phyloP scores from a whole-genome alignment of 2,113 vertebrate genomes.

The Balaeniceps rex region DNA sequence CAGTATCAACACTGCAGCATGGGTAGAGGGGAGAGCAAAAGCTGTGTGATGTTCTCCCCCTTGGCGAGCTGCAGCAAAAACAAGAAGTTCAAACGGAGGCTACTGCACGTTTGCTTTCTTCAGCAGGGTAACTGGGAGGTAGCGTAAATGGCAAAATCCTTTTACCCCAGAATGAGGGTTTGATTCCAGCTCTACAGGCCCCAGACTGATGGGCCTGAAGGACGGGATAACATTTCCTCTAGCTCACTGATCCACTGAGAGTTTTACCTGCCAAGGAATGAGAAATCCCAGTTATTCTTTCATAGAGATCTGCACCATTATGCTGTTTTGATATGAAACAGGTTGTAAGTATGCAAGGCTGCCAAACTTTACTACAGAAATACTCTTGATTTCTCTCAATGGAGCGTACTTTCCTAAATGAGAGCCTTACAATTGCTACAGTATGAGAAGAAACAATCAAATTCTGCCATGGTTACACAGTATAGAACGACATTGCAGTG shows the following conservation, averaged over 20 bases:
- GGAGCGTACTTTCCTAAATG: background rate
- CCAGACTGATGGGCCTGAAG: background rate
- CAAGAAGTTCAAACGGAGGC: background rate
- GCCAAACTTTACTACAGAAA: constrained; percentile 1
- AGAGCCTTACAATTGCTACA: background rate
- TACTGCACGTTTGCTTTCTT: background rate
- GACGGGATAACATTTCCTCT: constrained; percentile 5
- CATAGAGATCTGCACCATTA: background rate
- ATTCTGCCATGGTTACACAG: background rate
- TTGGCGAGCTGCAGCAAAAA: fast-evolving
- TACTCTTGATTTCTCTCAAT: constrained; percentile 16
- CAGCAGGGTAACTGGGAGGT: fast-evolving
- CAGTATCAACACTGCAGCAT: background rate
- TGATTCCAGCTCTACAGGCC: background rate
- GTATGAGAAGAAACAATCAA: background rate
- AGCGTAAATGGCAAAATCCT: background rate
- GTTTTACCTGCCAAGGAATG: constrained; percentile 12
- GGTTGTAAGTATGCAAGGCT: background rate
- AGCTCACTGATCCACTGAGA: background rate
- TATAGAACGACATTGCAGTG: background rate
- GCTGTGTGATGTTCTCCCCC: background rate
- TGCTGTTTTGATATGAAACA: constrained; percentile 30
- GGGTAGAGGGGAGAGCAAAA: background rate
- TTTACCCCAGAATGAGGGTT: background rate
- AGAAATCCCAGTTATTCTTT: constrained; percentile 38